Conservation (phyloP, 2,113 vertebrate genomes). For the Circaetus cinerascens region DNA sequence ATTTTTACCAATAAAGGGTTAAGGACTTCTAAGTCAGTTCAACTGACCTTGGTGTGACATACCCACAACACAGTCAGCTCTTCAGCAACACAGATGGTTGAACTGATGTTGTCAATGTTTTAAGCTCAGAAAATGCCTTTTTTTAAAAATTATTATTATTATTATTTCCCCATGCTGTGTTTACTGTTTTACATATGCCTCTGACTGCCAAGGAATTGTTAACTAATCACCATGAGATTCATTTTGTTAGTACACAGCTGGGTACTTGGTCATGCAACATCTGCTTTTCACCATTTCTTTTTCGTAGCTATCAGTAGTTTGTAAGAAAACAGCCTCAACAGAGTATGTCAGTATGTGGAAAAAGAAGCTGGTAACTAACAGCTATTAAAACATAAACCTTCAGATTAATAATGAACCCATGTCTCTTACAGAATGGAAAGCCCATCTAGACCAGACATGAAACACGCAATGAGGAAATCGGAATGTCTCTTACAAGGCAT, state of each 20-base stretch:
- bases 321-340: background rate
- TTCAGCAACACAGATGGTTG: constrained; percentile 65
- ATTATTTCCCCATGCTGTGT: constrained; percentile 62
- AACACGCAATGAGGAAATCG: too few species aligned
- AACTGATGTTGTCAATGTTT: constrained; percentile 59
- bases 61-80: constrained; percentile 51
- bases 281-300: constrained; percentile 72
- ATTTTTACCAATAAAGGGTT: background rate
- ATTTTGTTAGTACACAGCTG: constrained; percentile 81
- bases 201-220: constrained; percentile 79
- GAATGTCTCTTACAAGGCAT: too few species aligned
- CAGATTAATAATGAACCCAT: background rate
- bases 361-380: background rate
- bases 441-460: background rate
- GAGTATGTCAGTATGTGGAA: background rate
- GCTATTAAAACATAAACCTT: background rate
- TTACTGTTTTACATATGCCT: constrained; percentile 65
- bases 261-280: constrained; percentile 74
- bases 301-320: constrained; percentile 43
- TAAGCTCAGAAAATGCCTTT: constrained; percentile 43
- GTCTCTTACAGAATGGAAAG: background rate
- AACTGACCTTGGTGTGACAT: constrained; percentile 64
- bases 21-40: background rate
- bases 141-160: background rate
- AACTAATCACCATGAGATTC: constrained; percentile 75